Percentiles rank a stretch among this genome's conserved stretches.
Conservation (phyloP, 2,888 invertebrate genomes). For the Dasypogon diadema region DNA sequence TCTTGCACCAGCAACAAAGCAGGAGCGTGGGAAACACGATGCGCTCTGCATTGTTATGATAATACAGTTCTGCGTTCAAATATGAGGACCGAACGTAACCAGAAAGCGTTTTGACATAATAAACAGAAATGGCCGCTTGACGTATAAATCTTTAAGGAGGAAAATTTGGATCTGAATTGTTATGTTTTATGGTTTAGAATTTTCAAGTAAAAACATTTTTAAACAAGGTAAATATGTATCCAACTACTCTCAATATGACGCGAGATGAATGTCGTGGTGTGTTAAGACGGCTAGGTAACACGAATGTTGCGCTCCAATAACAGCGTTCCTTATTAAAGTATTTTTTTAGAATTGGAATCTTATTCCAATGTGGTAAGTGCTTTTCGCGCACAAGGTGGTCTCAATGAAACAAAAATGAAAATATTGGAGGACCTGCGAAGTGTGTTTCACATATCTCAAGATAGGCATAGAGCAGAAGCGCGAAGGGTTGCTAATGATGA, state of each 20-base stretch:
- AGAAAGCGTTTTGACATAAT: conserved; percentile 56
- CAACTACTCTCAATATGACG: conserved; percentile 83
- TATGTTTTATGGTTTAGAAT: conserved; percentile 54
- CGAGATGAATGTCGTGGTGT: conserved; percentile 90
- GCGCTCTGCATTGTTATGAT: no score
- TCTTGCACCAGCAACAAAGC: no score
- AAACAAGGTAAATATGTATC: conserved; percentile 69
- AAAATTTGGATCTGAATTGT: conserved; percentile 53
- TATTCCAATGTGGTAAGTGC: conserved; percentile 91
- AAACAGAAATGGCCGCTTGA: conserved; percentile 58
- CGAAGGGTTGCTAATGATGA: conserved; percentile 94
- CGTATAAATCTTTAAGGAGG: conserved; percentile 54
- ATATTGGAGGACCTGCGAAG: conserved; percentile 85
- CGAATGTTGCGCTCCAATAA: neutral
- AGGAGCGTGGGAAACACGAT: no score
- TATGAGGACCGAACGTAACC: conserved; percentile 54
- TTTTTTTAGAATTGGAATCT: conserved; percentile 84
- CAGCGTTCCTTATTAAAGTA: neutral
- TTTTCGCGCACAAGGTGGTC: conserved; percentile 91
- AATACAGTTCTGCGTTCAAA: no score
- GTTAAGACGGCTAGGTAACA: conserved; percentile 84
- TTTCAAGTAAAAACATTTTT: conserved; percentile 49
- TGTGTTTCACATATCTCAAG: conserved; percentile 87
- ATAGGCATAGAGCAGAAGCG: conserved; percentile 92
- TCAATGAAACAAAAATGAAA: conserved; percentile 86